Evolutionary conservation across 2,888 invertebrate species (phyloP), one percentile per base, ranked within the genome.

Genomic region (Temnothorax rugatulus): DNA sequence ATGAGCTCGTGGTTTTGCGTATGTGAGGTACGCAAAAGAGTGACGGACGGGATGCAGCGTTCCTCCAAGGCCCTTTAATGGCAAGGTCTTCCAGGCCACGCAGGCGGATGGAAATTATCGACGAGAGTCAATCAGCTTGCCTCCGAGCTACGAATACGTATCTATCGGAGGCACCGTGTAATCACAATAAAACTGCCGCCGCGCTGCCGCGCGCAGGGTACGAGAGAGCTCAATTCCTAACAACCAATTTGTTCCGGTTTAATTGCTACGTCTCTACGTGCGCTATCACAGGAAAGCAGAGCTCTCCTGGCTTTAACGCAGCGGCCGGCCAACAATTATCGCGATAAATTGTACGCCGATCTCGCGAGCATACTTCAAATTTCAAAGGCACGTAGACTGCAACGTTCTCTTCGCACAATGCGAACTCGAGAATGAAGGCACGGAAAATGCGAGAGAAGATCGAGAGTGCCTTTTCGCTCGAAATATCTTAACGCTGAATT

Each of bases 141-240:
- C 86, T 66, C 34, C 83, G 66, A 85, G 89, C 87, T 77, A 82
- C 84, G 83, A 87, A 86, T 84, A 85, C 90, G 84, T 86, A 83
- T 87, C 88, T 85, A 88, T 88, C 88, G 63, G 54, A 82, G 66
- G 76, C 84, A 84, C 86, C 84, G 85, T 90, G 87, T 90, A 90
- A 90, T 90, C 89, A 84, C 87, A 88, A 91, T 88, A 90, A 91
- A 91, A 91, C 88, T 84, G 79, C 71, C 50, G 79, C 79, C 44
- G 69, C 84, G 83, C 79, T 63, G 64, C 89, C 47, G 83, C 63
- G 74, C 73, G 29, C 73, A 41, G 71, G 4, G 54, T 57, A 71
- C 79, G 47, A 71, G 79, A 77, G 59, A 71, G 59, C 63, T 64
- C 83, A 54, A 83, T 82, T 71, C 85, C 82, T 82, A 83, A 89